phyloP scores from a whole-genome alignment of 2,888 invertebrate genomes.

The Synanthedon myopaeformis region DNA sequence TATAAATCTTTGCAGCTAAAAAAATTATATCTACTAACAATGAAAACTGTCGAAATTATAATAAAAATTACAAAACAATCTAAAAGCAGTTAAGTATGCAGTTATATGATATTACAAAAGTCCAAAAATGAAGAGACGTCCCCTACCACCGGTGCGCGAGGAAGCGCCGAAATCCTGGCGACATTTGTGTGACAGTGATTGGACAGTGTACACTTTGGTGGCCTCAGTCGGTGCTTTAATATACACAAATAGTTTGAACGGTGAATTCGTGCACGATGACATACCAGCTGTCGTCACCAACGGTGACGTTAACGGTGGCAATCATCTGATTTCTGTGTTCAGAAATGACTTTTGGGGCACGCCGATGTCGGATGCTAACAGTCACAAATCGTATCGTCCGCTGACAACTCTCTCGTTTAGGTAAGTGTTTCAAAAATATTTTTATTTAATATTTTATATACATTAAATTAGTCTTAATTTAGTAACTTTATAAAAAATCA shows the following conservation, averaged over 20 bases:
- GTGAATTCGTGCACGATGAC: conserved; percentile 91
- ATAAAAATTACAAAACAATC: conserved; percentile 1
- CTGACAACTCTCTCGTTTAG: conserved; percentile 86
- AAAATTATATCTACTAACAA: background rate
- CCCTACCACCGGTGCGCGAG: conserved; percentile 54
- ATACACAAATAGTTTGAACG: conserved; percentile 79
- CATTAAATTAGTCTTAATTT: too few species aligned
- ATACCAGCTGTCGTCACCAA: conserved; percentile 86
- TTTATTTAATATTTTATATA: background rate
- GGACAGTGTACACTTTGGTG: conserved; percentile 74
- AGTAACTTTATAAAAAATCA: too few species aligned
- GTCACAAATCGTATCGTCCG: conserved; percentile 90
- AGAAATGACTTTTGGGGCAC: conserved; percentile 92
- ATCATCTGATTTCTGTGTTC: conserved; percentile 73
- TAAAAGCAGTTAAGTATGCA: background rate
- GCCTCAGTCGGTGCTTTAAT: conserved; percentile 75
- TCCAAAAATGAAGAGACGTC: conserved; percentile 56
- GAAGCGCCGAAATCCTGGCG: conserved; percentile 46
- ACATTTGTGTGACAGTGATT: conserved; percentile 56
- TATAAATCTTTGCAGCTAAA: too few species aligned
- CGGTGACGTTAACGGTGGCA: conserved; percentile 81
- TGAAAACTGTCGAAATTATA: background rate
- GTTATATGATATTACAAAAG: background rate
- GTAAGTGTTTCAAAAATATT: conserved; percentile 51
- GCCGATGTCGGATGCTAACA: conserved; percentile 82